Percentiles rank a stretch among this genome's conserved stretches.
Conservation (phyloP, 1,140 invertebrate species). For the Monochamus saltuarius region DNA sequence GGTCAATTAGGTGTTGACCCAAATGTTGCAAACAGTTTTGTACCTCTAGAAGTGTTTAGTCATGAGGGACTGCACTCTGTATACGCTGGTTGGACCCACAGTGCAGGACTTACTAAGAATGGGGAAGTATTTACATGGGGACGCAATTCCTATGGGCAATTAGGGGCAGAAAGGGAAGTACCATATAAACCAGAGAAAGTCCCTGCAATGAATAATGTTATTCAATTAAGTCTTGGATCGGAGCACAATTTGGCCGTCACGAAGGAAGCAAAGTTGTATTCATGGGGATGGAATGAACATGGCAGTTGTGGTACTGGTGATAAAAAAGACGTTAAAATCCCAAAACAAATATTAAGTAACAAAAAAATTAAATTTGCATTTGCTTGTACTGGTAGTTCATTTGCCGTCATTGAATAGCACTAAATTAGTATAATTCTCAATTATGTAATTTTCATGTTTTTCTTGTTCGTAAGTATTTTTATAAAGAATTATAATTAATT, state of each 20-base stretch:
- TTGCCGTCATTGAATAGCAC: constrained; percentile 54
- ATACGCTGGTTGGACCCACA: constrained; percentile 75
- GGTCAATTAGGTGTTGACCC: constrained; percentile 64
- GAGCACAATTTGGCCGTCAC: constrained; percentile 73
- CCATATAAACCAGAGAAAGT: constrained; percentile 44
- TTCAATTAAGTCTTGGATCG: constrained; percentile 68
- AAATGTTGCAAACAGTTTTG: constrained; percentile 54
- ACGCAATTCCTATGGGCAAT: constrained; percentile 77
- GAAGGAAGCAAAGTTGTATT: constrained; percentile 62
- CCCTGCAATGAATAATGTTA: constrained; percentile 51
- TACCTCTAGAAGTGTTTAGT: constrained; percentile 54
- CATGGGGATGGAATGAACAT: constrained; percentile 94
- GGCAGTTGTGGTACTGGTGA: constrained; percentile 78
- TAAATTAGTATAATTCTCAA: constrained; percentile 20
- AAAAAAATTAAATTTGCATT: constrained; percentile 52
- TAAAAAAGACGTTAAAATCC: constrained; percentile 59
- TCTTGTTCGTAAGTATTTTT: constrained; percentile 49
- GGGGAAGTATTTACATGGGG: constrained; percentile 72
- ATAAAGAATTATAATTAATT: constrained; percentile 46
- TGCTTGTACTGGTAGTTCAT: constrained; percentile 59
- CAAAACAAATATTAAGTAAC: constrained; percentile 47
- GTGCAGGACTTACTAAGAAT: constrained; percentile 60
- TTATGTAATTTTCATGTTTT: constrained; percentile 22
- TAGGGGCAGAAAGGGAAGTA: constrained; percentile 53
- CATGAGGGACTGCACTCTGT: constrained; percentile 54